phyloP scores from a whole-genome alignment of 2,888 invertebrate species.

The Chymomyza procnemis region DNA sequence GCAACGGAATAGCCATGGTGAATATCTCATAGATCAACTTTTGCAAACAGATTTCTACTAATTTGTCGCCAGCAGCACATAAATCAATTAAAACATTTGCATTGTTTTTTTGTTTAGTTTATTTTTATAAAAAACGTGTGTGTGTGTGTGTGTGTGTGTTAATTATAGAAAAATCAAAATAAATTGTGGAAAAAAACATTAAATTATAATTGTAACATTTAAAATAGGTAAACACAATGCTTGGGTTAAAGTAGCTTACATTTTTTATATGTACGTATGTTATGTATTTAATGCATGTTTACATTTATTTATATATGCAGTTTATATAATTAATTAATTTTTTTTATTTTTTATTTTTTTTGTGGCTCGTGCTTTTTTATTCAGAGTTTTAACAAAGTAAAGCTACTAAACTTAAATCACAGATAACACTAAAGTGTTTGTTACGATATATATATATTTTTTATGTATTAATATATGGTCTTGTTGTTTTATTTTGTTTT shows the following conservation, averaged over 20 bases:
- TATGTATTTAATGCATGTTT: neutral
- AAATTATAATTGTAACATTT: constrained; percentile 13
- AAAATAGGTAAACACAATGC: neutral
- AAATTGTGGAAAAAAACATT: neutral
- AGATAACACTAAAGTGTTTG: constrained; percentile 76
- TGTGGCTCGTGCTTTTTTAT: constrained; percentile 18
- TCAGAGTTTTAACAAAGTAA: constrained; percentile 68
- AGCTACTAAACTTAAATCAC: constrained; percentile 78
- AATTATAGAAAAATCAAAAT: constrained; percentile 40
- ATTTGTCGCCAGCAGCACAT: no score
- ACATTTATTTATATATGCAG: neutral
- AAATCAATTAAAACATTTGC: neutral
- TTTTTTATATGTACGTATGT: neutral
- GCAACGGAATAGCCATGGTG: no score
- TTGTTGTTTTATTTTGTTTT: constrained; percentile 28
- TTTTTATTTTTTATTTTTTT: constrained; percentile 30
- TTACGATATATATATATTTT: constrained; percentile 54
- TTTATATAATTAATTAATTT: constrained; percentile 27
- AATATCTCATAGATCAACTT: no score
- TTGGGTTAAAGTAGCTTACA: neutral
- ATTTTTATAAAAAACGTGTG: constrained; percentile 58
- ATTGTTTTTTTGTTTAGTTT: constrained; percentile 45
- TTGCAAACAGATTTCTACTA: no score
- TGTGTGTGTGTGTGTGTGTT: constrained; percentile 47
- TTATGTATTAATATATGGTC: constrained; percentile 25